Evolutionary conservation across 2,888 invertebrate species (phyloP), one percentile per base, ranked within the genome.

Genomic region (Timandra comae): DNA sequence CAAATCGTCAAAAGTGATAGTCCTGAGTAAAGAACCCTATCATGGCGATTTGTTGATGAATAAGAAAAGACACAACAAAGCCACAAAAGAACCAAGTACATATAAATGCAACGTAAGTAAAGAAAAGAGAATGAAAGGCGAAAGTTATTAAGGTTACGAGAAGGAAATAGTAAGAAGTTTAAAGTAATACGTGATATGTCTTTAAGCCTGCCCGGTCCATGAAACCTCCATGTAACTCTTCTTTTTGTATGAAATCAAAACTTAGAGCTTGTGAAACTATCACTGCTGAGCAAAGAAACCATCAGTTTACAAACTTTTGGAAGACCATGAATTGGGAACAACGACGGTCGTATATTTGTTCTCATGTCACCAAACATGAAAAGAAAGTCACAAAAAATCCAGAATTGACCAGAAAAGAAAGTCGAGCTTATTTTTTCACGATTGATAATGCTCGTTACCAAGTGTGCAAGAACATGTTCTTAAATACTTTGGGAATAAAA

Each of bases 201-300:
- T 41, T 48, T 34, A 49, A 41, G 37, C 48, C 47, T 31, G 46
- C 46, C 36, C 37, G 43, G 37, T 33, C 27, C 31, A 48, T 43
- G 41, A 30, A 34, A 28, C 43, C 41, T 30, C 34, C 39, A 23
- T 48, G 48, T 31, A 43, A 29, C 33, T 41, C 46, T 34, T 11
- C 31, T 25, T 46, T 46, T 46, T 49, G 49, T 31, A 39, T 34
- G 32, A 46, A 49, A 45, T 46, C 46, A 0, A 47, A 50, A 43
- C 43, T 49, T 28, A 41, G 49, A 11, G 29, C 40, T 36, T 49
- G 51, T 44, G 36, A 49, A 27, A 41, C 33, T 29, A 47, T 52
- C 45, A 43, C 34, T 20, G 43, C 47, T 29, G 12, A 47, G 37
- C 38, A 39, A 33, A 33, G 44, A 7, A 22, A 36, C 29, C 9